These are phyloP conservation scores for Phenganax subtilis DNA, from an alignment of 92 coral and sea anemone genomes.

Conservation along the genomic window DNA sequence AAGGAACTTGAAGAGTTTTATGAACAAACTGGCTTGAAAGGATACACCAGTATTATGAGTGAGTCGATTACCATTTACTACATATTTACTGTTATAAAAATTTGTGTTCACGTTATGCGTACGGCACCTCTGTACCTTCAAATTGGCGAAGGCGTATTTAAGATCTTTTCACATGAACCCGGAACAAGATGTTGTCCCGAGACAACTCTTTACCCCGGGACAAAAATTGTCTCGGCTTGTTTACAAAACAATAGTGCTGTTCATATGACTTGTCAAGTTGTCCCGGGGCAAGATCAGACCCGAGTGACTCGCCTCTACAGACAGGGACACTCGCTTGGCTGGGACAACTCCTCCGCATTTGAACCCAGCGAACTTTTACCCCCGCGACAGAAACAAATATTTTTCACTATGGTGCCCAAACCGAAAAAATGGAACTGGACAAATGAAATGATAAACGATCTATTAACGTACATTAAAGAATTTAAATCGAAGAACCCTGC, in stretches of 20 bases:
- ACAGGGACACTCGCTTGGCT: constrained; percentile 17
- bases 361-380: neutral
- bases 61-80: neutral
- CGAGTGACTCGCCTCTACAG: constrained; percentile 12
- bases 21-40: constrained; percentile 38
- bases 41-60: constrained; percentile 42
- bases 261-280: neutral
- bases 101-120: neutral
- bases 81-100: neutral
- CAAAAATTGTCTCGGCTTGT: neutral
- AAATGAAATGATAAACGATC: neutral
- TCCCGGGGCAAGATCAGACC: neutral
- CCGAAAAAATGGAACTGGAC: constrained; percentile 4
- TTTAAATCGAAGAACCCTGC: neutral
- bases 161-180: constrained; percentile 14
- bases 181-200: neutral
- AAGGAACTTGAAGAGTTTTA: constrained; percentile 39
- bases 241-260: neutral
- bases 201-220: neutral
- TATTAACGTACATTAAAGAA: constrained; percentile 12
- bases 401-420: constrained; percentile 9
- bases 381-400: constrained; percentile 1
- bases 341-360: neutral
- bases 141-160: neutral
- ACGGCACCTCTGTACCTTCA: no score